These are phyloP conservation scores for Coccyzus lansbergi DNA, from an alignment of 2,797 vertebrate species.

Conservation along the genomic window DNA sequence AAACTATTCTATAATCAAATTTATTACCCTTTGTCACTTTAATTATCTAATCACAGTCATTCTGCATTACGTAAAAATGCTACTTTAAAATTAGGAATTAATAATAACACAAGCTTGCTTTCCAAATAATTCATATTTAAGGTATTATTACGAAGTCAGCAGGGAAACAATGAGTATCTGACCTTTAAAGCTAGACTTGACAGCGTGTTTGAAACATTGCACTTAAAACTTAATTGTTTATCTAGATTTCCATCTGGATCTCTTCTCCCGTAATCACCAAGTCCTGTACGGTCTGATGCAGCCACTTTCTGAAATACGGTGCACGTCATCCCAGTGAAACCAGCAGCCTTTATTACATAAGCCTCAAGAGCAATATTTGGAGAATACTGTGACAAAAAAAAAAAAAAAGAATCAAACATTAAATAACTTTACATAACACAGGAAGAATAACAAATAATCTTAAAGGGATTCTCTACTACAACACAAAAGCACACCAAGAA, in stretches of 20 bases:
- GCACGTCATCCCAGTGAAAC: conserved; percentile 96
- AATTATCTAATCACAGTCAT: not conserved
- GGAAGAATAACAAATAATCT: not conserved
- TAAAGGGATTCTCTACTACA: not conserved
- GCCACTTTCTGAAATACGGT: conserved; percentile 92
- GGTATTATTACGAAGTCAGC: conserved; percentile 13
- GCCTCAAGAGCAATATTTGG: conserved; percentile 95
- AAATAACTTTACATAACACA: not conserved
- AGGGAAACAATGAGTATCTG: not conserved
- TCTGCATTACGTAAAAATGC: not conserved
- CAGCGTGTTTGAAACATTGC: conserved; percentile 91
- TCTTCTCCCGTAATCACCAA: conserved; percentile 80
- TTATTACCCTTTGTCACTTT: not conserved
- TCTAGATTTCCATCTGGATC: conserved; percentile 85
- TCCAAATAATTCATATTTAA: not conserved
- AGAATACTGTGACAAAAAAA: conserved; percentile 84
- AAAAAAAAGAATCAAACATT: conserved; percentile 40
- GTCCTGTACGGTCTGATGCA: conserved; percentile 81
- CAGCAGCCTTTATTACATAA: conserved; percentile 86
- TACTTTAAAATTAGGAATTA: not conserved
- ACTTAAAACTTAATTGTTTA: conserved; percentile 95
- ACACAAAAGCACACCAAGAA: not conserved
- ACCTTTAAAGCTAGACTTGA: conserved; percentile 93
- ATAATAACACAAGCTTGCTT: not conserved
- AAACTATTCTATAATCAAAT: not conserved